Evolutionary conservation across 2,113 vertebrate genomes (phyloP).

Genomic region (Arothron firmamentum): DNA sequence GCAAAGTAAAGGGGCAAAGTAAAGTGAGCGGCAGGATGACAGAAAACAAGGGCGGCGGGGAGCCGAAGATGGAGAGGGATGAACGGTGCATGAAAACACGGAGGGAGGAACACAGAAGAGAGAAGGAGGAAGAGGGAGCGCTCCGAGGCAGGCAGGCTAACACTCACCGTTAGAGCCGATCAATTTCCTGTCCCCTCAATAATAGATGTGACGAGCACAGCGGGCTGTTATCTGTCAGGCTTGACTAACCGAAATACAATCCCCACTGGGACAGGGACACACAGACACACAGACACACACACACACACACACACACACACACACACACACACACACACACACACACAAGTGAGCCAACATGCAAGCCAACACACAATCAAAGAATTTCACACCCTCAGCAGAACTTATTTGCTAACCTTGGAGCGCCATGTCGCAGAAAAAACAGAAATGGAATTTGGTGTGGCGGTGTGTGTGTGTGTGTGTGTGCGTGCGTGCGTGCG

Average conservation of each 20-base stretch:
- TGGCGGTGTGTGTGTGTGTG: slow-evolving; percentile 9
- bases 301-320: slow-evolving; percentile 9
- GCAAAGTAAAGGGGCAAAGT: slow-evolving; percentile 6
- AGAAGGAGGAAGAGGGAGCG: slow-evolving; percentile 12
- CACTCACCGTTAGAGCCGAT: slow-evolving; percentile 59
- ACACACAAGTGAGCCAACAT: slow-evolving; percentile 2
- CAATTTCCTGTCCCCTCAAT: slow-evolving; percentile 69
- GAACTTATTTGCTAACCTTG: slow-evolving; percentile 37
- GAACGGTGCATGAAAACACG: slow-evolving; percentile 22
- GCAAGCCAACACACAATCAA: neutral
- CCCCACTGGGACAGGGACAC: slow-evolving; percentile 41
- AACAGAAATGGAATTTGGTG: slow-evolving; percentile 24
- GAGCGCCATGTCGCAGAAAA: slow-evolving; percentile 5
- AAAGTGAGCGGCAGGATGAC: slow-evolving; percentile 5
- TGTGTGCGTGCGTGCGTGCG: too few relatives aligned
- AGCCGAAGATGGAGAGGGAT: slow-evolving; percentile 4
- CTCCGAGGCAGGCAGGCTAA: slow-evolving; percentile 43
- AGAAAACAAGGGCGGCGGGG: slow-evolving; percentile 27
- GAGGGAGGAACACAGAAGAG: slow-evolving; percentile 11
- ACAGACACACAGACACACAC: slow-evolving; percentile 12
- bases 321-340: slow-evolving; percentile 14
- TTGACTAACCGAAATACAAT: slow-evolving; percentile 63
- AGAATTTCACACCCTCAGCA: slow-evolving; percentile 12
- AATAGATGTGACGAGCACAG: slow-evolving; percentile 70
- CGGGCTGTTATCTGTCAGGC: slow-evolving; percentile 65